Conservation (phyloP, 2,888 invertebrate genomes). For the Lacanobia wlatinum region DNA sequence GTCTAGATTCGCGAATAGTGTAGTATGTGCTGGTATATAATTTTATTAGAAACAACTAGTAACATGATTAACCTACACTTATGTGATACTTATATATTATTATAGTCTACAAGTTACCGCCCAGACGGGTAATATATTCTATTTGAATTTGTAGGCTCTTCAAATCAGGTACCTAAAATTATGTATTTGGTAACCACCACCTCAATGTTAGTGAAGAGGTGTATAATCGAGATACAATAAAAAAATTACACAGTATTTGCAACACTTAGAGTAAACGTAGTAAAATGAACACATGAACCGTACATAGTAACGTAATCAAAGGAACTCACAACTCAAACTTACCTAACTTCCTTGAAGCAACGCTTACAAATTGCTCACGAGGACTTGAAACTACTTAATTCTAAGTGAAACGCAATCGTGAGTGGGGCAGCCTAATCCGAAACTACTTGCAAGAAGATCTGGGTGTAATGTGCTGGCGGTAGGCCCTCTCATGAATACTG, state of each 20-base stretch:
- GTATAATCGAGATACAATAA: neutral
- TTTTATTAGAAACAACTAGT: slow-evolving; percentile 11
- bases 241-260: neutral
- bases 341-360: slow-evolving; percentile 66
- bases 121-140: neutral
- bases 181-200: neutral
- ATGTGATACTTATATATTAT: neutral
- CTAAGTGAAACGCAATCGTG: slow-evolving; percentile 78
- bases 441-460: slow-evolving; percentile 85
- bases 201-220: too few relatives aligned
- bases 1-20: neutral
- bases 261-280: slow-evolving; percentile 11
- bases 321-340: slow-evolving; percentile 58
- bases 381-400: slow-evolving; percentile 79
- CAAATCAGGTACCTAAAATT: neutral
- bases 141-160: neutral
- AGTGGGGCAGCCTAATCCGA: slow-evolving; percentile 82
- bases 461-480: slow-evolving; percentile 81
- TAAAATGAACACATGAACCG: slow-evolving; percentile 26
- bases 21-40: slow-evolving; percentile 1
- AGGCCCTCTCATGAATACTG: slow-evolving; percentile 86
- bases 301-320: slow-evolving; percentile 32
- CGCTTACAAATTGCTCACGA: slow-evolving; percentile 76
- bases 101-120: neutral
- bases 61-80: neutral